Evolutionary conservation across 2,888 invertebrate species (phyloP).

Genomic region (Philereme vetulata): DNA sequence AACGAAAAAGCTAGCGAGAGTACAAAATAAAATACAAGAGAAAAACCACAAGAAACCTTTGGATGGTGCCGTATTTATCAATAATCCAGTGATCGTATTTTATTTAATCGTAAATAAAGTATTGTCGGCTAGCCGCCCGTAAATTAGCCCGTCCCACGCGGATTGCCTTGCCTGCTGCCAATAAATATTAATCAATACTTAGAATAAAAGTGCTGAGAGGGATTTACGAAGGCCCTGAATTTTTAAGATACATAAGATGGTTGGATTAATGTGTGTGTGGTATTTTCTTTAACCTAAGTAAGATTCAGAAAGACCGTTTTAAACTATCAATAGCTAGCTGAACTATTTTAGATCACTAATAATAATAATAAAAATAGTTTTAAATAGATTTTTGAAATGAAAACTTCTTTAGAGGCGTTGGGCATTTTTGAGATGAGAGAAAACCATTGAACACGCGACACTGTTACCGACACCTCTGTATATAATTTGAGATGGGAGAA

Average conservation of each 20-base stretch:
- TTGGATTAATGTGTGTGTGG: conserved; percentile 7
- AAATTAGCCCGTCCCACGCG: conserved; percentile 64
- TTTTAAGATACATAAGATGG: conserved; percentile 22
- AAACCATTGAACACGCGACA: too few species aligned
- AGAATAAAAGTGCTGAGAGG: conserved; percentile 57
- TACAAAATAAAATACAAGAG: conserved; percentile 15
- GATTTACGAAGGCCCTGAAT: conserved; percentile 43
- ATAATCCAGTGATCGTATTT: conserved; percentile 66
- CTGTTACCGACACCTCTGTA: too few species aligned
- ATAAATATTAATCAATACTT: conserved; percentile 72
- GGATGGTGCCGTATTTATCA: conserved; percentile 43
- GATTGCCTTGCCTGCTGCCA: conserved; percentile 53
- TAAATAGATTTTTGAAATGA: too few species aligned
- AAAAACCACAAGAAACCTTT: conserved; percentile 19
- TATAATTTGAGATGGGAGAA: too few species aligned
- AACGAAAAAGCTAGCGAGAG: background rate
- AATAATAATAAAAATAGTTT: too few species aligned
- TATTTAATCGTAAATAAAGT: conserved; percentile 72
- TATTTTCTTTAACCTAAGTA: background rate
- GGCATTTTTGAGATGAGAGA: too few species aligned
- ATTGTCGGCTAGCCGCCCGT: conserved; percentile 55
- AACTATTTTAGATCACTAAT: too few species aligned
- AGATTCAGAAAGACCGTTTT: background rate
- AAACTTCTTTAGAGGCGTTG: too few species aligned
- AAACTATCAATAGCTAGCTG: too few species aligned